These are phyloP conservation scores for Graptemys geographica DNA, from an alignment of 2,797 vertebrate species.

Conservation along the genomic window DNA sequence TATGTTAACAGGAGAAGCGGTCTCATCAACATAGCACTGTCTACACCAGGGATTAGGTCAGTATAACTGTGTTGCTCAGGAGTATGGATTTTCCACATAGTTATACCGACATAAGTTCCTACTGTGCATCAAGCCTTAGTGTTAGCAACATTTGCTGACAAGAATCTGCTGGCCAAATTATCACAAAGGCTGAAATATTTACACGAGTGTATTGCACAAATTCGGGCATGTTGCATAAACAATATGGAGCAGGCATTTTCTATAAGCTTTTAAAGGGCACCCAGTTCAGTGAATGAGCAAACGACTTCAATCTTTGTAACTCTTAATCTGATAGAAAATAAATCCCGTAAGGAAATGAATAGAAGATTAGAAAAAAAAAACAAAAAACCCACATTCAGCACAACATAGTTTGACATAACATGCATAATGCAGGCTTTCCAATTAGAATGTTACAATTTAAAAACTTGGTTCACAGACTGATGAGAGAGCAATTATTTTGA, in stretches of 20 bases:
- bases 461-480: constrained; percentile 65
- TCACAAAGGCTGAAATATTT: neutral
- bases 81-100: neutral
- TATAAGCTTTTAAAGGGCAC: neutral
- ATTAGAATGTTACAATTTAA: constrained; percentile 68
- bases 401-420: constrained; percentile 62
- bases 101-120: neutral
- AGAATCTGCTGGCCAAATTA: neutral
- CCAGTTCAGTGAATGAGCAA: constrained; percentile 3
- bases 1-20: neutral
- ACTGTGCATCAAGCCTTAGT: neutral
- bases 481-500: constrained; percentile 73
- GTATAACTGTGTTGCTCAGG: neutral
- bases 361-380: neutral
- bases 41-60: neutral
- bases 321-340: constrained; percentile 58
- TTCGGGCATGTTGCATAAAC: neutral
- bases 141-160: neutral
- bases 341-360: constrained; percentile 67
- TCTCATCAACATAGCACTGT: neutral
- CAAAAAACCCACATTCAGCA: constrained; percentile 33
- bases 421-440: constrained; percentile 70
- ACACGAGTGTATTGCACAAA: neutral
- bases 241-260: neutral
- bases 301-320: constrained; percentile 50